These are phyloP conservation scores for Sebastes baramenuke DNA, from an alignment of 2,797 vertebrate genomes.

Conservation along the genomic window DNA sequence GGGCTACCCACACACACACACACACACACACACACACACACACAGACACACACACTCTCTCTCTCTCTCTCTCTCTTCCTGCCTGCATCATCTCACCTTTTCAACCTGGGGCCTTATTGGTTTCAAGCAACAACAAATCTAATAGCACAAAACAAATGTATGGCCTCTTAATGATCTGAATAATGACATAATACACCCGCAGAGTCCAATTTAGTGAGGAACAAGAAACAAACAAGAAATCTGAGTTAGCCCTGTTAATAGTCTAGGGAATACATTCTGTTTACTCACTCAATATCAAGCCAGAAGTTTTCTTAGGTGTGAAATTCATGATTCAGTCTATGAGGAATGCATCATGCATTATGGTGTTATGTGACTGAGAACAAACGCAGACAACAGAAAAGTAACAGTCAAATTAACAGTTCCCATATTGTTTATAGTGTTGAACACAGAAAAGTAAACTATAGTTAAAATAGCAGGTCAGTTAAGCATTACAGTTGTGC, in stretches of 20 bases:
- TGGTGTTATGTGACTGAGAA: not conserved
- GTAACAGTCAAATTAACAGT: not conserved
- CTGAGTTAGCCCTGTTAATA: not conserved
- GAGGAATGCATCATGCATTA: not conserved
- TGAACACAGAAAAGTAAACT: not conserved
- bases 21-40: not conserved
- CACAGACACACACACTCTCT: not conserved
- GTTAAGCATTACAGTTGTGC: too few relatives aligned
- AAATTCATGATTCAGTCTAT: not conserved
- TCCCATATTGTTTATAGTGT: not conserved
- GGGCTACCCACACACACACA: not conserved
- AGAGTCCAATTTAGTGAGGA: constrained; percentile 19
- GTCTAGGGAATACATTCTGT: not conserved
- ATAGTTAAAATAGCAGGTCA: too few relatives aligned
- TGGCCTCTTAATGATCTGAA: constrained; percentile 10
- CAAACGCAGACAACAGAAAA: not conserved
- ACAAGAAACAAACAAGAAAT: not conserved
- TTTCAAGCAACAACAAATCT: constrained; percentile 2
- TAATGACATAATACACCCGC: not conserved
- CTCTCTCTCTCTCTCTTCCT: not conserved
- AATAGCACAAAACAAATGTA: constrained; percentile 4
- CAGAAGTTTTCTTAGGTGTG: not conserved
- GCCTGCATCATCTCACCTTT: constrained; percentile 23
- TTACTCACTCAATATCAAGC: not conserved
- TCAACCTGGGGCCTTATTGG: constrained; percentile 16